phyloP scores from a whole-genome alignment of 2,797 vertebrate genomes.

The Merluccius polli region DNA sequence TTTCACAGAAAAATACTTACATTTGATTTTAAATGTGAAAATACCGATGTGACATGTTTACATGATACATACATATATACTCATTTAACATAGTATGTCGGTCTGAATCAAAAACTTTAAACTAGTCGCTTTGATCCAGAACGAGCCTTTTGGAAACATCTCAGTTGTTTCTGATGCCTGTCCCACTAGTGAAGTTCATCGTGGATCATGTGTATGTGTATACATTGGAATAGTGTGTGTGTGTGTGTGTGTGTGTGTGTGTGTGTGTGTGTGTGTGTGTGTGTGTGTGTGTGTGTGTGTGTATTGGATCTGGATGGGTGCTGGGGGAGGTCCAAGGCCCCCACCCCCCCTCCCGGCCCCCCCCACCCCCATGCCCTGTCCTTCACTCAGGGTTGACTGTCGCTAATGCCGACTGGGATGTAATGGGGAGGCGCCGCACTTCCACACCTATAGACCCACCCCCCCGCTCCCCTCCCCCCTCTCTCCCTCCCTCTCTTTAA shows the following conservation, averaged over 20 bases:
- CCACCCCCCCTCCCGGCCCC: neutral
- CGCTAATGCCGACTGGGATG: constrained; percentile 70
- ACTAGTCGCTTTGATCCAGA: neutral
- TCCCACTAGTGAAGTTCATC: neutral
- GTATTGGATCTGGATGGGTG: neutral
- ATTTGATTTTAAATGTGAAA: neutral
- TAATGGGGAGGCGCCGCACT: constrained; percentile 61
- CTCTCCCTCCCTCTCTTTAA: constrained; percentile 62
- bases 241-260: neutral
- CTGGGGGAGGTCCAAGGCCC: neutral
- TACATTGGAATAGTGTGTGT: neutral
- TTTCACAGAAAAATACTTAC: neutral
- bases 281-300: neutral
- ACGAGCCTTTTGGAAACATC: neutral
- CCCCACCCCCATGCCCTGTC: constrained; percentile 55
- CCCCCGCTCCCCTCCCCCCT: constrained; percentile 28
- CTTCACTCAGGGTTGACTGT: constrained; percentile 69
- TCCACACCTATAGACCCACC: constrained; percentile 65
- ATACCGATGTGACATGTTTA: neutral
- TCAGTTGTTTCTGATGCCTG: neutral
- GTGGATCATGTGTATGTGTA: neutral
- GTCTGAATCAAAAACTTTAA: neutral
- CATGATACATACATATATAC: neutral
- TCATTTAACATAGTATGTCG: neutral
- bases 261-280: neutral